These are phyloP conservation scores for Ciconia nigra DNA, from an alignment of 2,797 vertebrate species.

Conservation along the genomic window DNA sequence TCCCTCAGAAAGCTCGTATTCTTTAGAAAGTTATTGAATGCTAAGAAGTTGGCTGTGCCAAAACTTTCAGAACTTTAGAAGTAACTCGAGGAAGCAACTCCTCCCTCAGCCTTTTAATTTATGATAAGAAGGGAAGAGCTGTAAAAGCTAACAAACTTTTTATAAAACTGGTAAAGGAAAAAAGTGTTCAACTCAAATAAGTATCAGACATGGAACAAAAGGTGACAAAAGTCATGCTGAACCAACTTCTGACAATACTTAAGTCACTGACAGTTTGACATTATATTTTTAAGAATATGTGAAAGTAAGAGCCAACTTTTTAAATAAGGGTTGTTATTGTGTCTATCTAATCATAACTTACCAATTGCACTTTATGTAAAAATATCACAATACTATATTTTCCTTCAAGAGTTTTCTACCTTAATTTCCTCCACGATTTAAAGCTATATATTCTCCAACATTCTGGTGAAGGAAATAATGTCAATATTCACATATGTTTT, in stretches of 20 bases:
- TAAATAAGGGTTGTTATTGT: neutral
- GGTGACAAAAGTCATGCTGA: slow-evolving; percentile 7
- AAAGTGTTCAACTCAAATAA: neutral
- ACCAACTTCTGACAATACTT: neutral
- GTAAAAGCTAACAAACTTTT: slow-evolving; percentile 40
- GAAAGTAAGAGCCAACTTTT: neutral
- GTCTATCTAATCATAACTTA: neutral
- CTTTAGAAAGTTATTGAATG: slow-evolving; percentile 51
- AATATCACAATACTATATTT: neutral
- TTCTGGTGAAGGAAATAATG: neutral
- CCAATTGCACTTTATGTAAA: neutral
- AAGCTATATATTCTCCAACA: neutral
- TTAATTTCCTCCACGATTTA: neutral
- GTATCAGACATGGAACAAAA: neutral
- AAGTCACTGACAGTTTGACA: neutral
- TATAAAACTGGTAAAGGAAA: neutral
- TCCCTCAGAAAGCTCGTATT: slow-evolving; percentile 33
- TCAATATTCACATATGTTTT: neutral
- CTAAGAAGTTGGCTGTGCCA: slow-evolving; percentile 17
- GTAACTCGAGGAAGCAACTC: slow-evolving; percentile 6
- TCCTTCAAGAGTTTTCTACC: neutral
- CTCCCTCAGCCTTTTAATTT: slow-evolving; percentile 63
- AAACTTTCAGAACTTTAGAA: slow-evolving; percentile 37
- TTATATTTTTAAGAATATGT: neutral
- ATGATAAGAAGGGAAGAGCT: slow-evolving; percentile 41